Base-by-base conservation (phyloP, 2,113 vertebrate species). In the Cryptomyrus ogoouensis region DNA sequence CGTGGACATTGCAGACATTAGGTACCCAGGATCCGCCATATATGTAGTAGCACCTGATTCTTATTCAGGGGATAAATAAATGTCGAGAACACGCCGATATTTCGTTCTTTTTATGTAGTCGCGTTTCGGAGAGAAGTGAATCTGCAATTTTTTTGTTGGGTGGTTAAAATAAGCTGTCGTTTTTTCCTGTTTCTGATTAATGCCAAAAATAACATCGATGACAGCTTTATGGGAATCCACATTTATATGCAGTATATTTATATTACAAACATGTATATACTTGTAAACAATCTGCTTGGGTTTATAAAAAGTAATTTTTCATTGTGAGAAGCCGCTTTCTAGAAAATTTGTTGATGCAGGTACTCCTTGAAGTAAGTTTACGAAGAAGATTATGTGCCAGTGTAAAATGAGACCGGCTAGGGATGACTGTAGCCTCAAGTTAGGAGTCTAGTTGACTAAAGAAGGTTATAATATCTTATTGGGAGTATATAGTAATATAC, bases 201-300 rank as follows among this genome's bases (percentile, higher is more conserved):
- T 77, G 4, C 31, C 70, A 35, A 27, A 77, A 77, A 77, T 39
- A 39, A 35, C 31, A 77, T 35, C 3, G 27, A 6, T 39, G 31
- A 39, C 70, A 77, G 31, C 70, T 39, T 77, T 39, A 77, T 39
- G 15, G 31, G 10, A 77, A 39, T 77, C 31, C 70, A 77, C 3
- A 77, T 35, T 77, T 77, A 77, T 77, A 39, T 77, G n/a, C n/a
- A 77, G 35, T 77, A 77, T 77, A 77, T 77, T 77, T 77, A 77
- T 31, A 39, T 66, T 19, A 17, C 31, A 17, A 74, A 39, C 31
- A 77, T 39, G 19, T 56, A 56, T 50, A 21, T 87, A 15, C 13
- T 31, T 52, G 15, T 35, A 87, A 74, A 15, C 15, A 53, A 5
- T 87, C 12, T 47, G 44, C 42, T 27, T 49, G 4, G 21, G 19